Conservation (phyloP, 2,113 vertebrate genomes). For the Lepus timidus region DNA sequence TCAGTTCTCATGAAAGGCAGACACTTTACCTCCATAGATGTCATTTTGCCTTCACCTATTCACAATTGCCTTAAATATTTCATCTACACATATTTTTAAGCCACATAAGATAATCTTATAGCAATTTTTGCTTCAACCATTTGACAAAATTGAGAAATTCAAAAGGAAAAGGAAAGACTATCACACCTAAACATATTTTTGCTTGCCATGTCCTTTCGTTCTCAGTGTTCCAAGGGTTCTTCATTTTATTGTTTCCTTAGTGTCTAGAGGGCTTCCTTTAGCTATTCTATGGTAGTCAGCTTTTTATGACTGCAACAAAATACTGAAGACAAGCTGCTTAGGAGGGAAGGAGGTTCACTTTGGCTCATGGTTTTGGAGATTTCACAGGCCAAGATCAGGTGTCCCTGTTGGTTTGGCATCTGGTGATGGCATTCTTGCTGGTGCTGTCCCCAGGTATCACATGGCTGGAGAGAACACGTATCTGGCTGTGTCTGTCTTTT, state of each 20-base stretch:
- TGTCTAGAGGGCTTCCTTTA: slow-evolving; percentile 9
- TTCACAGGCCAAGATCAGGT: too few species aligned
- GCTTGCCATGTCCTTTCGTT: neutral
- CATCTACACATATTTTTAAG: neutral
- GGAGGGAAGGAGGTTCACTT: too few species aligned
- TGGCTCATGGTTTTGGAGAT: too few species aligned
- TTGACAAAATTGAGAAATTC: slow-evolving; percentile 38
- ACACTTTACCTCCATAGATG: neutral
- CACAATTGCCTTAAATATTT: neutral
- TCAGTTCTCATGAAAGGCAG: neutral
- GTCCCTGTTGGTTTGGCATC: too few species aligned
- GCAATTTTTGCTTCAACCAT: slow-evolving; percentile 49
- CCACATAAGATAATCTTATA: neutral
- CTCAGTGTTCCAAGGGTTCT: neutral
- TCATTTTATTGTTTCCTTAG: slow-evolving; percentile 25
- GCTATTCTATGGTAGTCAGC: neutral
- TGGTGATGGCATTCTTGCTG: too few species aligned
- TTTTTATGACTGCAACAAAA: too few species aligned
- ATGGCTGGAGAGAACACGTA: too few species aligned
- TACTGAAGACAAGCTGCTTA: too few species aligned
- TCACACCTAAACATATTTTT: neutral
- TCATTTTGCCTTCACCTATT: neutral
- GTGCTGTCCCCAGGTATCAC: too few species aligned
- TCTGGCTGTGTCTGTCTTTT: too few species aligned
- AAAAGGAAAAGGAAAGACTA: neutral